Evolutionary conservation across 2,797 vertebrate species (phyloP).

Genomic region (Schizothorax lantsangensis): DNA sequence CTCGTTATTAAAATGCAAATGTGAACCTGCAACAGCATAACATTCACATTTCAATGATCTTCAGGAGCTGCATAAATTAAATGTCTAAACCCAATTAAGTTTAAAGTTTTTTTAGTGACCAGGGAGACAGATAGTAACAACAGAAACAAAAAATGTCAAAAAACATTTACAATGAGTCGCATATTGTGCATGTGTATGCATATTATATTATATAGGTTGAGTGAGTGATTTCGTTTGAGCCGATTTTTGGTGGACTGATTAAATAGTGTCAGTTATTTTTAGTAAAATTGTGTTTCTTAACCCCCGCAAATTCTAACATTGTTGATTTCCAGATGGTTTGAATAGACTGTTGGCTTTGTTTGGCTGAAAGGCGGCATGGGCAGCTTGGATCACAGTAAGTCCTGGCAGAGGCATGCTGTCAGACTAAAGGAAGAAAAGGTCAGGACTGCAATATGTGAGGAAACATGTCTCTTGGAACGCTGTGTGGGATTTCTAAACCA

Average conservation of each 20-base stretch:
- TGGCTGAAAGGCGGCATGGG: conserved; percentile 62
- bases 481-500: conserved; percentile 24
- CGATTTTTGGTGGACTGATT: background rate
- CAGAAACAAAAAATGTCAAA: background rate
- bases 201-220: background rate
- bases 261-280: background rate
- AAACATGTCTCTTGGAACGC: conserved; percentile 26
- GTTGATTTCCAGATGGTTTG: conserved; percentile 55
- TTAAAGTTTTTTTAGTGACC: background rate
- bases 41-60: conserved; percentile 26
- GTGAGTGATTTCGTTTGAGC: background rate
- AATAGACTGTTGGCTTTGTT: conserved; percentile 46
- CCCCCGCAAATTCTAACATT: background rate
- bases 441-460: conserved; percentile 54
- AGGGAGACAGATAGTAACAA: background rate
- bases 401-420: conserved; percentile 60
- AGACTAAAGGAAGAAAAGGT: conserved; percentile 76
- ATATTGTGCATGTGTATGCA: background rate
- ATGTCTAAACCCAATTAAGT: background rate
- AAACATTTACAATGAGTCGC: background rate
- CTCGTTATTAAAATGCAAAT: conserved; percentile 47
- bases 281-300: background rate
- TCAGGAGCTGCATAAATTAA: background rate
- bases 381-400: conserved; percentile 78
- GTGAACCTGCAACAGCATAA: conserved; percentile 12